A percentile compares a stretch with the other conserved stretches of the same genome.
phyloP scores from a whole-genome alignment of 2,797 vertebrate species.

The Premnoplex brunnescens region DNA sequence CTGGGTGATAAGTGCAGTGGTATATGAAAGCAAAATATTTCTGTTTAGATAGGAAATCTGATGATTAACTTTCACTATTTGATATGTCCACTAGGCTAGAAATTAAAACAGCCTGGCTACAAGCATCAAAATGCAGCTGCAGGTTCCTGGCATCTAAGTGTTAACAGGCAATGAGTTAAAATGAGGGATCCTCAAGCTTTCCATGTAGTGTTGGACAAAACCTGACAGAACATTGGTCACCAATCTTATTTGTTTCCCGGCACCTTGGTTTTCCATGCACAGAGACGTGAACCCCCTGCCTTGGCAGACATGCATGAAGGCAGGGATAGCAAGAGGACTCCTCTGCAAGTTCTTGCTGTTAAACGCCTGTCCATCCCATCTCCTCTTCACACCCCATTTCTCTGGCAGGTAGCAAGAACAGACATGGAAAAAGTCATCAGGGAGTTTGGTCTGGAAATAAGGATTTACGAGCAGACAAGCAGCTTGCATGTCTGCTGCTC shows the following conservation, averaged over 20 bases:
- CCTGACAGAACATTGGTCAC: background rate
- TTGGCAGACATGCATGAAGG: background rate
- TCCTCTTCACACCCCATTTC: background rate
- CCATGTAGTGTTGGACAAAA: background rate
- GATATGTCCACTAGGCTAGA: background rate
- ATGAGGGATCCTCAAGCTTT: background rate
- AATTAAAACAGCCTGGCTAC: background rate
- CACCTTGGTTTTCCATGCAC: fast-evolving
- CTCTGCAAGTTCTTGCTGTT: background rate
- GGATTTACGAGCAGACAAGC: background rate
- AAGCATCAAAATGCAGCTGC: background rate
- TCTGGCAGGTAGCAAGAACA: background rate
- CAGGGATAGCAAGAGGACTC: background rate
- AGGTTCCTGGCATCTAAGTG: background rate
- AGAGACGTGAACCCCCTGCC: background rate
- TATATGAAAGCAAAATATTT: background rate
- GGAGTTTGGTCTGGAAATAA: background rate
- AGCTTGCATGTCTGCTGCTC: background rate
- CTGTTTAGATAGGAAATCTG: background rate
- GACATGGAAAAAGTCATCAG: background rate
- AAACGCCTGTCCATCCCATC: background rate
- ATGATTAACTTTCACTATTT: background rate
- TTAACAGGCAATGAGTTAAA: background rate
- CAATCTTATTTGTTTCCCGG: background rate
- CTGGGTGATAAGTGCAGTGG: background rate